Conservation (phyloP, 2,113 vertebrate genomes). For the Ptychochromis oligacanthus region DNA sequence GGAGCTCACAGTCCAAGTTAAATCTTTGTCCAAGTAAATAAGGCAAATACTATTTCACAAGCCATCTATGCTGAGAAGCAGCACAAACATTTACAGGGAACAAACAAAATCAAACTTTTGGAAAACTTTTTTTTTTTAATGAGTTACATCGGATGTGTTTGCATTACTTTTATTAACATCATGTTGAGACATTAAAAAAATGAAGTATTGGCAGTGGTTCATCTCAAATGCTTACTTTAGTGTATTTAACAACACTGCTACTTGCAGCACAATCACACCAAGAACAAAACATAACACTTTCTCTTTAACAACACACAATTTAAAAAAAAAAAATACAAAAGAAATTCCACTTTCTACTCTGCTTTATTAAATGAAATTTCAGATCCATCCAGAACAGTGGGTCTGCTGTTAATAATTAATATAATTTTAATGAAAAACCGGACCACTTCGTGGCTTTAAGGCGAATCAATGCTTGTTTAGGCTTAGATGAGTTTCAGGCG, state of each 20-base stretch:
- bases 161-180: conserved; percentile 13
- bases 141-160: conserved; percentile 4
- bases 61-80: not conserved
- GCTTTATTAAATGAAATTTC: not conserved
- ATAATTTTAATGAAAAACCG: not conserved
- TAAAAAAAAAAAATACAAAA: too few species aligned
- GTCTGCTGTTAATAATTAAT: conserved; percentile 19
- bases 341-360: not conserved
- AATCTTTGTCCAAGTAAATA: too few species aligned
- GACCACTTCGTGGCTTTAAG: conserved; percentile 62
- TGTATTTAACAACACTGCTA: conserved; percentile 1
- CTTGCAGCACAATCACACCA: conserved; percentile 30
- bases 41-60: not conserved
- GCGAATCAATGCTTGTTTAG: conserved; percentile 52
- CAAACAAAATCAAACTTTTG: conserved; percentile 9
- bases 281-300: conserved; percentile 5
- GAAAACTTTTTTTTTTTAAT: conserved; percentile 34
- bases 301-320: conserved; percentile 23
- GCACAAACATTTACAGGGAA: not conserved
- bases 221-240: conserved; percentile 27
- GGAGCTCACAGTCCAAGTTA: too few species aligned
- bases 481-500: conserved; percentile 22
- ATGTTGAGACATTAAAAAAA: conserved; percentile 28
- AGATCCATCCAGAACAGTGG: conserved; percentile 19
- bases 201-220: conserved; percentile 39